These are phyloP conservation scores for Brachyhypopomus gauderio DNA, from an alignment of 2,113 vertebrate species.

Conservation along the genomic window DNA sequence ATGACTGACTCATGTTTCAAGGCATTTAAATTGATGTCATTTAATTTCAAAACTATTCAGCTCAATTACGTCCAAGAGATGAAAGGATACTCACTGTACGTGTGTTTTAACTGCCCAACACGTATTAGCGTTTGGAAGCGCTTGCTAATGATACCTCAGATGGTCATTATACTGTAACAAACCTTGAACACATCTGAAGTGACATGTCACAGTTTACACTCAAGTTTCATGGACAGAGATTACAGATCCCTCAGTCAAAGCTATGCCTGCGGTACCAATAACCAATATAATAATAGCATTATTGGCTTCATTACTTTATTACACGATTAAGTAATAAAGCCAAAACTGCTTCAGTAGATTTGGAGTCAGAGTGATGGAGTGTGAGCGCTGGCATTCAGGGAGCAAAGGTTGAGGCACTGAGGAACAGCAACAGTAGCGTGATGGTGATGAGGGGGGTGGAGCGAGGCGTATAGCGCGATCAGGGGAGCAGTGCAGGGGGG, in stretches of 20 bases:
- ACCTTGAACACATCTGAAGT: neutral
- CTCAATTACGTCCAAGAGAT: neutral
- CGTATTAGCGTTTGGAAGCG: too few relatives aligned
- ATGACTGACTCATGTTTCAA: neutral
- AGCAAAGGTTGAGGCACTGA: slow-evolving; percentile 17
- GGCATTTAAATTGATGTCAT: neutral
- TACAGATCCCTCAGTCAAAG: too few relatives aligned
- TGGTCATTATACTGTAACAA: neutral
- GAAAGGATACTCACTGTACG: too few relatives aligned
- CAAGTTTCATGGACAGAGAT: too few relatives aligned
- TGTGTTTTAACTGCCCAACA: too few relatives aligned
- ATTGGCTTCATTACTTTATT: too few relatives aligned
- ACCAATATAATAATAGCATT: too few relatives aligned
- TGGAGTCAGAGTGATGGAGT: neutral
- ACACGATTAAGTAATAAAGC: too few relatives aligned
- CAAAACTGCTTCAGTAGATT: neutral
- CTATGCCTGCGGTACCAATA: too few relatives aligned
- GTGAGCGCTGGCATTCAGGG: too few relatives aligned
- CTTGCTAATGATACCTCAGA: neutral
- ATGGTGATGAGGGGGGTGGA: slow-evolving; percentile 22
- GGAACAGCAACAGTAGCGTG: slow-evolving; percentile 17
- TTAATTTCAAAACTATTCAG: neutral
- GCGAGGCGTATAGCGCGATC: slow-evolving; percentile 21
- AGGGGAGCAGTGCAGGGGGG: slow-evolving; percentile 16
- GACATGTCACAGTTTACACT: neutral